Evolutionary conservation across 2,113 vertebrate genomes (phyloP).

Genomic region (Eupsittula cactorum): DNA sequence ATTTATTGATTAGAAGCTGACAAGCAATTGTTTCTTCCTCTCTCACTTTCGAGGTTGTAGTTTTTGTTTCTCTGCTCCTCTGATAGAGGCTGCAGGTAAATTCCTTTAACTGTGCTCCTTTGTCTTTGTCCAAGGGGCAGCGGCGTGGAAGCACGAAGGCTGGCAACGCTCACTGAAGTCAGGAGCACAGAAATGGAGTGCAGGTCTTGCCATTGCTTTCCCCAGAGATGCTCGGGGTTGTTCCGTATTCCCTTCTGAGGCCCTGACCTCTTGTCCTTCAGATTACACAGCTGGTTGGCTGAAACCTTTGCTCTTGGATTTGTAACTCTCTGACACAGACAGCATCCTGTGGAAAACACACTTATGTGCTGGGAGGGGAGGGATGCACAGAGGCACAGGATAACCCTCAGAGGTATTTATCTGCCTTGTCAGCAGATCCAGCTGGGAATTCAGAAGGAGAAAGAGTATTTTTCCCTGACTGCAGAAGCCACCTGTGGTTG

Average conservation of each 20-base stretch:
- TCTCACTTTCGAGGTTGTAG: neutral
- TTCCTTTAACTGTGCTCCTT: conserved; percentile 53
- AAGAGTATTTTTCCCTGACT: neutral
- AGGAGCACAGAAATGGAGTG: conserved; percentile 41
- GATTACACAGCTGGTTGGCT: neutral
- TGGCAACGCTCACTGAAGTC: conserved; percentile 21
- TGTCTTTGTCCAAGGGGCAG: conserved; percentile 39
- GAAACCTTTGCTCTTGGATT: neutral
- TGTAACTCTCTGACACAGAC: neutral
- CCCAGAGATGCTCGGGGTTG: neutral
- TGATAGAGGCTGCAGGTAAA: conserved; percentile 49
- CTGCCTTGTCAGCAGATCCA: conserved; percentile 5
- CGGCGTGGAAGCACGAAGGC: conserved; percentile 32
- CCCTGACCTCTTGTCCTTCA: conserved; percentile 10
- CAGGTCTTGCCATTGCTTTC: conserved; percentile 53
- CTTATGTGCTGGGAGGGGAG: neutral
- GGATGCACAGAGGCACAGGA: neutral
- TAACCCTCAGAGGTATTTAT: neutral
- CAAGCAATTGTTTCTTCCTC: conserved; percentile 80
- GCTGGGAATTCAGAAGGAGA: neutral
- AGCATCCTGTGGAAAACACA: neutral
- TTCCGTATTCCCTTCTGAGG: neutral
- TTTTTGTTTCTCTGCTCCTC: conserved; percentile 39
- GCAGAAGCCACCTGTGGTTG: neutral
- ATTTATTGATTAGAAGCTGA: conserved; percentile 91